These are phyloP conservation scores for Bombylius discolor DNA, from an alignment of 2,888 invertebrate species.

Conservation along the genomic window DNA sequence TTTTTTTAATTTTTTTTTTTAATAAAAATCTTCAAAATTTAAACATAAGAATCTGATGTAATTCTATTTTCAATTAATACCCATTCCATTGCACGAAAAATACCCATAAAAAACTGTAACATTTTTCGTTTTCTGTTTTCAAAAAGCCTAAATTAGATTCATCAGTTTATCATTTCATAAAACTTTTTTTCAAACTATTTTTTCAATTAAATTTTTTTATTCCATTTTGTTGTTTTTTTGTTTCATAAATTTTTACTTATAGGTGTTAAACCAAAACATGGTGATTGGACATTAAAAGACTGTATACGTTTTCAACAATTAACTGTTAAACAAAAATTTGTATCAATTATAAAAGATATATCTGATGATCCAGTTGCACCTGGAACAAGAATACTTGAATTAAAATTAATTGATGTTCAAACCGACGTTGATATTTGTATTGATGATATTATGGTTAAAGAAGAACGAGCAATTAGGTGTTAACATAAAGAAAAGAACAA, in stretches of 20 bases:
- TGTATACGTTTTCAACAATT: conserved; percentile 58
- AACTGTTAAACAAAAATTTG: conserved; percentile 55
- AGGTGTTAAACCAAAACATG: conserved; percentile 41
- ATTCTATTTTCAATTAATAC: no score
- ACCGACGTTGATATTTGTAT: conserved; percentile 54
- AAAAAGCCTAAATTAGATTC: no score
- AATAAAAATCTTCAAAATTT: no score
- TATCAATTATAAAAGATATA: conserved; percentile 51
- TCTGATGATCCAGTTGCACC: conserved; percentile 48
- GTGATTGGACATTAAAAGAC: conserved; percentile 44
- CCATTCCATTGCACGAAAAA: no score
- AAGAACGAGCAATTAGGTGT: conserved; percentile 41
- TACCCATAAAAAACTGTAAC: no score
- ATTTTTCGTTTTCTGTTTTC: no score
- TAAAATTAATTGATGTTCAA: conserved; percentile 59
- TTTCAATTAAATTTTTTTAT: neutral
- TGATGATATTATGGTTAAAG: conserved; percentile 48
- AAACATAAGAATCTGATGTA: no score
- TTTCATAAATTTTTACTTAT: conserved; percentile 7
- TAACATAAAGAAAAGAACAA: neutral
- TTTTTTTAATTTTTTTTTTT: no score
- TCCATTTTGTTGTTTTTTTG: neutral
- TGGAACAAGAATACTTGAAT: conserved; percentile 47
- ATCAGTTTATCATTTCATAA: no score
- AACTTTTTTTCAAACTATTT: no score